Evolutionary conservation across 37 sponge, comb jelly and placozoan genomes (phyloP), one percentile per base, ranked within the genome.

Genomic region (Halisarca cf. caerulea): DNA sequence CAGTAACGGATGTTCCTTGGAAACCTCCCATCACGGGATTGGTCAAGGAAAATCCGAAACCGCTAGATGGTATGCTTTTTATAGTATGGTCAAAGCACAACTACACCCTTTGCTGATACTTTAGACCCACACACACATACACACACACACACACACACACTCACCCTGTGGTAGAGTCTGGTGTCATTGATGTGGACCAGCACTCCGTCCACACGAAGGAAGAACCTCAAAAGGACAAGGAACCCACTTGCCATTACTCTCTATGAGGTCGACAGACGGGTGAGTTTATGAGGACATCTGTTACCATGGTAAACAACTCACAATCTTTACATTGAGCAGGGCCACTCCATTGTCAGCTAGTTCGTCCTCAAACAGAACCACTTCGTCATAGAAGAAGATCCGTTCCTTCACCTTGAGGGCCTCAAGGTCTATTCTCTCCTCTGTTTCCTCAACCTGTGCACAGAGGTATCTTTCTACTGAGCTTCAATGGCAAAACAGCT

Each of bases 191-290:
- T 53, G 30, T 96, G 79, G 32, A 91, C 88, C 37, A 98, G 64
- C 18, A 95, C 94, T 18, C 87, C 92, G 82, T 98, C 98, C 59
- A 98, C 96, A 69, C 98, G 77, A 53, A 98, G 69, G 54, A 96
- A 98, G 86, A 88, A 91, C 33, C 98, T 69, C 80, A 86, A 33
- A 27, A 98, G 88, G 24, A 98, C 71, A 40, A 93, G 91, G 79
- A 98, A 90, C 21, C 92, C 90, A 85, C 90, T 90, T 33, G 96
- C 85, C 98, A 98, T 98, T n/a, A 93, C 90, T 25, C 98, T 72
- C 90, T 93, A 82, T 30, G 35, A 32, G 24, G 23, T 0, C 3
- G 6, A 62, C 9, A 20, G 30, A 62, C 64, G 72, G 32, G 37
- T 18, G 32, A 36, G 34, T 58, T 58, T 11, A 40, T 79, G 7